Evolutionary conservation across 2,797 vertebrate species (phyloP), one percentile per base, ranked within the genome.

Genomic region (Huso huso): DNA sequence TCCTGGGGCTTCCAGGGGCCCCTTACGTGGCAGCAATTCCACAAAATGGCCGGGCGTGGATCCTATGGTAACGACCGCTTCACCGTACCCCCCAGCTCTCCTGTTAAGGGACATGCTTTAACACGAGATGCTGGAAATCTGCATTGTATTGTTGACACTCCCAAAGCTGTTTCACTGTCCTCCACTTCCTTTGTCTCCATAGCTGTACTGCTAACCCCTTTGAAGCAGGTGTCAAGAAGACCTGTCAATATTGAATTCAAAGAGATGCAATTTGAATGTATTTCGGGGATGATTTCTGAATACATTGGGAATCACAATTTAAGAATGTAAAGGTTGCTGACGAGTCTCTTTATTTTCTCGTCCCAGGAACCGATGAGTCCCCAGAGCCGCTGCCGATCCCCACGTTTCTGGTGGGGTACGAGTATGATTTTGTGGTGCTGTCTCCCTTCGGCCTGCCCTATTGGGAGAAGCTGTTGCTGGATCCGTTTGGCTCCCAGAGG

Each of bases 1-100:
- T 97, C 97, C n/a, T 99, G 96, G 96, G 97, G 95, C 0, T 94
- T 99, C 78, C 97, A 99, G 75, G 96, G 97, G 10, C 97, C 97
- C 61, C 93, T 99, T 70, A 99, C 97, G 52, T 99, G 97, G 97
- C 97, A 99, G 72, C 97, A 99, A 78, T 99, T 99, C 76, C 97
- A 99, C 87, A 99, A 99, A 79, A 98, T 99, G 95, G 96, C 97
- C 77, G 97, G 97, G 72, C 94, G 97, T 71, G 97, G 97, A 75
- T 95, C 97, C 68, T 99, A 99, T 0, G 96, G 97, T 99, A 91
- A 91, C 81, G 4, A 37, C 37, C 5, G 15, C 6, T 51, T 12
- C 2, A 63, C 18, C 55, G 6, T 1, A 1, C 51, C 65, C 50
- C 12, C 11, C n/a, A 10, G 12, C 8, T 63, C 49, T 10, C 49